Conservation (phyloP, 2,113 vertebrate species). For the Trichomycterus rosablanca region DNA sequence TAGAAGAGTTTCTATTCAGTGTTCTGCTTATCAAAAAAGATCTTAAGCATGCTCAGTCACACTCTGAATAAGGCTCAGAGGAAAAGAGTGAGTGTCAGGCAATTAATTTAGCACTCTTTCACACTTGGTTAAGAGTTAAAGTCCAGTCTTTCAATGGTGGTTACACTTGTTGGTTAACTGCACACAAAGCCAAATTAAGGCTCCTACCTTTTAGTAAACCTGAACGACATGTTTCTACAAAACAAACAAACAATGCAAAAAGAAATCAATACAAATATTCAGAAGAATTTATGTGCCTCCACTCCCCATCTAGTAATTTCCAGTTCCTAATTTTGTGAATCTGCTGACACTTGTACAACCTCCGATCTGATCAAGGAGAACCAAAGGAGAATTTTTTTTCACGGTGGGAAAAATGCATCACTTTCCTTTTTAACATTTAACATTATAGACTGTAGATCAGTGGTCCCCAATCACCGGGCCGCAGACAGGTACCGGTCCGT, state of each 20-base stretch:
- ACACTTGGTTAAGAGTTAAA: slow-evolving; percentile 69
- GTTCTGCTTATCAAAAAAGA: slow-evolving; percentile 20
- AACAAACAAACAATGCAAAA: slow-evolving; percentile 89
- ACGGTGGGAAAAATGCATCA: too few species aligned
- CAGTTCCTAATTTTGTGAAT: too few species aligned
- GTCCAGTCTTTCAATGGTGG: slow-evolving; percentile 16
- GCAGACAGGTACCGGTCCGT: too few species aligned
- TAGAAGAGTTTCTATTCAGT: slow-evolving; percentile 34
- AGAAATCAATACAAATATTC: slow-evolving; percentile 68
- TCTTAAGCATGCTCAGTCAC: slow-evolving; percentile 42
- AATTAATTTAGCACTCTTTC: slow-evolving; percentile 74
- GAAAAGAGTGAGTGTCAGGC: slow-evolving; percentile 68
- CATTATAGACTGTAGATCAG: too few species aligned
- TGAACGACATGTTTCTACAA: slow-evolving; percentile 99
- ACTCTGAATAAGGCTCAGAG: slow-evolving; percentile 19
- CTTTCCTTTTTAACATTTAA: too few species aligned
- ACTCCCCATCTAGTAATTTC: too few species aligned
- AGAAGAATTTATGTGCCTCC: too few species aligned
- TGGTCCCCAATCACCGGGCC: too few species aligned
- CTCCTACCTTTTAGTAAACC: slow-evolving; percentile 99
- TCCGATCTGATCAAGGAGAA: too few species aligned
- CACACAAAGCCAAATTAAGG: slow-evolving; percentile 63
- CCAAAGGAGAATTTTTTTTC: too few species aligned
- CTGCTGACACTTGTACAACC: too few species aligned
- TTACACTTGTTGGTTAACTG: slow-evolving; percentile 63